A percentile compares a stretch with the other conserved stretches of the same genome.
These are phyloP conservation scores for Ciconia boyciana DNA, from an alignment of 2,113 vertebrate genomes.

Conservation along the genomic window DNA sequence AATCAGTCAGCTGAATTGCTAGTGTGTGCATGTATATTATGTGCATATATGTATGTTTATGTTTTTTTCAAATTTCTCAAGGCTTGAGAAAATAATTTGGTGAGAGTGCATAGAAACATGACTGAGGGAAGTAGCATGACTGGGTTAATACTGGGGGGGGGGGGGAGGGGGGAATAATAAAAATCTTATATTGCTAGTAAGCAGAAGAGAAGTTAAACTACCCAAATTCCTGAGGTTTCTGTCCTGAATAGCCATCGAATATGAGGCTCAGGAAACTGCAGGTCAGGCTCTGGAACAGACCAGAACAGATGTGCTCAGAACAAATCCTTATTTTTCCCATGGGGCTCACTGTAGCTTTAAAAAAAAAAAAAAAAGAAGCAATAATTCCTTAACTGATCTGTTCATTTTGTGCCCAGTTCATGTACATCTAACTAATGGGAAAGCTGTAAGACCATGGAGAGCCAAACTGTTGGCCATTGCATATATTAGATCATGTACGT, in stretches of 20 bases:
- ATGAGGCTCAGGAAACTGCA: neutral
- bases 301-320: neutral
- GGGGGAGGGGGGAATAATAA: too few relatives aligned
- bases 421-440: neutral
- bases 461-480: neutral
- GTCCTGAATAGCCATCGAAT: neutral
- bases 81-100: neutral
- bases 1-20: slow-evolving; percentile 40
- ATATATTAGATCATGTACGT: neutral
- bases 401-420: neutral
- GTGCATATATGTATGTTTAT: neutral
- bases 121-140: neutral
- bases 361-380: neutral
- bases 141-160: rapidly evolving
- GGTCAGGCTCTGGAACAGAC: neutral
- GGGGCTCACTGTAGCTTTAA: neutral
- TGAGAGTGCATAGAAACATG: neutral
- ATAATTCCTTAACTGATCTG: neutral
- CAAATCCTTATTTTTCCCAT: neutral
- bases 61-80: neutral
- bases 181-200: neutral
- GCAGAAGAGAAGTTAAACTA: neutral
- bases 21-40: neutral
- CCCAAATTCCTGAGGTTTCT: neutral
- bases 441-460: neutral